These are phyloP conservation scores for Crax fasciolata DNA, from an alignment of 2,797 vertebrate species.

Conservation along the genomic window DNA sequence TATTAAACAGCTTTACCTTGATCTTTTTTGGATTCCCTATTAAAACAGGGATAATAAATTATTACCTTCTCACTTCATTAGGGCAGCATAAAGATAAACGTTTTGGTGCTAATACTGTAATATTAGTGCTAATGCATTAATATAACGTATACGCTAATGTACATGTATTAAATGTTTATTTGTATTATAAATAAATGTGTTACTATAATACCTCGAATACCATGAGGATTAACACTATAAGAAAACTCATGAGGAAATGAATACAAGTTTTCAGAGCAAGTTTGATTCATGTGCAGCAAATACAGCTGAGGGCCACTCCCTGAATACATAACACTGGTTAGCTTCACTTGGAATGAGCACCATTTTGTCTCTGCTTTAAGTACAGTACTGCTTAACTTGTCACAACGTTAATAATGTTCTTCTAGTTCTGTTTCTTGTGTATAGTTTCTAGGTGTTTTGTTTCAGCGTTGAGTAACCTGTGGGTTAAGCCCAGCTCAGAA, in stretches of 20 bases:
- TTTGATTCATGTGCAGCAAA: constrained; percentile 47
- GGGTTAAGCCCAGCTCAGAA: not conserved
- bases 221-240: constrained; percentile 26
- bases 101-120: constrained; percentile 14
- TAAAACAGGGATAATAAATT: constrained; percentile 9
- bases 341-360: not conserved
- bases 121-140: constrained; percentile 11
- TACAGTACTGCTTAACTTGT: not conserved
- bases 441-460: not conserved
- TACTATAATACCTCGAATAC: constrained; percentile 62
- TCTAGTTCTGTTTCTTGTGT: not conserved
- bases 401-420: not conserved
- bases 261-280: constrained; percentile 13
- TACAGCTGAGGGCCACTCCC: constrained; percentile 39
- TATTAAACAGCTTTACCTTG: constrained; percentile 15
- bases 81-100: constrained; percentile 2
- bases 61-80: constrained; percentile 9
- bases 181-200: constrained; percentile 27
- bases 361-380: not conserved
- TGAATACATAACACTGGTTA: not conserved
- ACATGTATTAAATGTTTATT: constrained; percentile 47
- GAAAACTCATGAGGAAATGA: constrained; percentile 60
- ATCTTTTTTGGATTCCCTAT: constrained; percentile 19
- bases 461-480: not conserved
- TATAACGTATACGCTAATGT: not conserved